These are phyloP conservation scores for Rattus rattus DNA, from an alignment of 2,113 vertebrate species.

Conservation along the genomic window DNA sequence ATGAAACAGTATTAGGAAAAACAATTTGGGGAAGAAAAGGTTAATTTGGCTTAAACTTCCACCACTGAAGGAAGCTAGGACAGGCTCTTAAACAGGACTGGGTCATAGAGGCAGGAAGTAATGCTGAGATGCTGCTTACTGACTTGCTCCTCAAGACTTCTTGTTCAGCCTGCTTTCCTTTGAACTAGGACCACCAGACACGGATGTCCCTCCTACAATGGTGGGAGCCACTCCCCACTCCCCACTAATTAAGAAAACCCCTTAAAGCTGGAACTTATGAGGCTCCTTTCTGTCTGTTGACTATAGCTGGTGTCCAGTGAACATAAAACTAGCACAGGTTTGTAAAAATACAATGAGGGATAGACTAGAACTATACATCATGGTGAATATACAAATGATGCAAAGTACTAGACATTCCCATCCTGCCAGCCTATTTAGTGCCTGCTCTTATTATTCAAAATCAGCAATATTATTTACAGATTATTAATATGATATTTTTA, in stretches of 20 bases:
- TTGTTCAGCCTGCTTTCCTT: not conserved
- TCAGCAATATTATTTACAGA: no score
- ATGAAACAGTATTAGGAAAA: not conserved
- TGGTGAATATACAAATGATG: not conserved
- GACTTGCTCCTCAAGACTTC: not conserved
- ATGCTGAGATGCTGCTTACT: not conserved
- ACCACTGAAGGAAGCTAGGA: not conserved
- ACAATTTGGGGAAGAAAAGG: not conserved
- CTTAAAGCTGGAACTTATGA: not conserved
- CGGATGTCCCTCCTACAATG: not conserved
- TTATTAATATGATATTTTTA: not conserved
- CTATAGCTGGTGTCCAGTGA: not conserved
- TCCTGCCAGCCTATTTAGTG: no score
- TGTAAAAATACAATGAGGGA: not conserved
- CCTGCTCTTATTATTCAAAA: not conserved
- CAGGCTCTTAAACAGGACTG: not conserved
- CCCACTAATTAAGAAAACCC: not conserved
- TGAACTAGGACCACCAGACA: not conserved
- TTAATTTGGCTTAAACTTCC: not conserved
- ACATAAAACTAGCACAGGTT: not conserved
- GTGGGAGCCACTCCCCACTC: not conserved
- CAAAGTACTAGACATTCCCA: not conserved
- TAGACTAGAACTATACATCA: no score
- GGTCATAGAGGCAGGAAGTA: not conserved
- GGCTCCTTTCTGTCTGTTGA: not conserved